phyloP scores from a whole-genome alignment of 2,797 vertebrate species.

The Erpetoichthys calabaricus region DNA sequence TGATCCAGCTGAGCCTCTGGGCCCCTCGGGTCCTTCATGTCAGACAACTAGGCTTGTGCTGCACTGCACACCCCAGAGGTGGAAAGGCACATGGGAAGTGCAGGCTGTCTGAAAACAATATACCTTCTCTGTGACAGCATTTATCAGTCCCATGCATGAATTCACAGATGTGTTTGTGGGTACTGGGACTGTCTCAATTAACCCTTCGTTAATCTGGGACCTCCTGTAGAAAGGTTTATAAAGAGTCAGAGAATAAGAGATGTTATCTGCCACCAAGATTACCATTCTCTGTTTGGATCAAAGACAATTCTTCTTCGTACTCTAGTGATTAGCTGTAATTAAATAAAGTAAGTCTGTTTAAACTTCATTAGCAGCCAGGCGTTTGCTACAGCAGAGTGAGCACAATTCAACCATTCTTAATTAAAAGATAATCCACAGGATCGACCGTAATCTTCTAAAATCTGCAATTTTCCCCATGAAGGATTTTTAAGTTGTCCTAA shows the following conservation, averaged over 20 bases:
- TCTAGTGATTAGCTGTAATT: slow-evolving; percentile 91
- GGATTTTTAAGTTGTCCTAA: slow-evolving; percentile 27
- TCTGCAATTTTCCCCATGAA: slow-evolving; percentile 60
- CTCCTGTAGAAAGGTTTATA: slow-evolving; percentile 71
- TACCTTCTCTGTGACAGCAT: slow-evolving; percentile 33
- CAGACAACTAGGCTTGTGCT: slow-evolving; percentile 36
- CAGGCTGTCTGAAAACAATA: slow-evolving; percentile 40
- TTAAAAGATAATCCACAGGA: slow-evolving; percentile 98
- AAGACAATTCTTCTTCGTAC: slow-evolving; percentile 87
- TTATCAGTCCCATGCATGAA: no score
- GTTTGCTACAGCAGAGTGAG: slow-evolving; percentile 90
- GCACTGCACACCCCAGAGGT: slow-evolving; percentile 31
- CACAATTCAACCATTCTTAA: slow-evolving; percentile 98
- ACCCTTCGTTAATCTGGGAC: slow-evolving; percentile 73
- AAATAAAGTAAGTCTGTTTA: slow-evolving; percentile 99
- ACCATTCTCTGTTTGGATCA: slow-evolving; percentile 82
- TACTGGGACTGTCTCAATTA: slow-evolving; percentile 60
- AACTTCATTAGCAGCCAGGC: slow-evolving; percentile 96
- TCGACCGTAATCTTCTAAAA: slow-evolving; percentile 89
- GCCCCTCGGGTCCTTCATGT: slow-evolving; percentile 33
- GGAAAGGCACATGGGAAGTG: slow-evolving; percentile 23
- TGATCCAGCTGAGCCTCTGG: slow-evolving; percentile 31
- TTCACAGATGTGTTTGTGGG: no score
- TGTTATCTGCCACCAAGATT: slow-evolving; percentile 91
- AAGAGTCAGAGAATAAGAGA: slow-evolving; percentile 70